Conservation (phyloP, 2,797 vertebrate genomes). For the Tauraco hartlaubi region DNA sequence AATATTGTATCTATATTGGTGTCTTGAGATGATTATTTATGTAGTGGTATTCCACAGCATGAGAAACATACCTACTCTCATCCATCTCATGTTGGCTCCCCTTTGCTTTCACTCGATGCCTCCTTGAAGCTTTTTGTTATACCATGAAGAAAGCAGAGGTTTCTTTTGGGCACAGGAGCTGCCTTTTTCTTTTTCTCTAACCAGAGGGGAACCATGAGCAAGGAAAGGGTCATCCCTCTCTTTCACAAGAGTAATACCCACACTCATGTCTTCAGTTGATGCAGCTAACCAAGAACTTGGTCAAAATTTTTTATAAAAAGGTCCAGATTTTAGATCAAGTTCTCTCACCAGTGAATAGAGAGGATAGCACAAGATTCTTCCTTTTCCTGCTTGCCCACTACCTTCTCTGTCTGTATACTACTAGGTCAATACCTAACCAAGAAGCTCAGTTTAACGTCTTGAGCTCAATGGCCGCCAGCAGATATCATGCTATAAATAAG, state of each 20-base stretch:
- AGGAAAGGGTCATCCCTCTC: neutral
- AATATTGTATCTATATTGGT: fast-evolving
- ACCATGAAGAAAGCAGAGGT: neutral
- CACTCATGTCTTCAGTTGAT: neutral
- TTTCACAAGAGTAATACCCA: neutral
- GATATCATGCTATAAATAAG: neutral
- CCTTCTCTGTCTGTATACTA: neutral
- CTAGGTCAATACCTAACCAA: neutral
- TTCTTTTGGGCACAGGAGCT: neutral
- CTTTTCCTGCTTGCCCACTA: neutral
- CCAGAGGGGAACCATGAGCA: neutral
- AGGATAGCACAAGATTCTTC: neutral
- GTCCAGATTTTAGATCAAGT: neutral
- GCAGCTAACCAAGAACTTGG: fast-evolving
- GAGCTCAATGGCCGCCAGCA: neutral
- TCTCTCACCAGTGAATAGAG: neutral
- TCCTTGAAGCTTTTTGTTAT: neutral
- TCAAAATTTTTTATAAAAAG: neutral
- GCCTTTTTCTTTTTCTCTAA: neutral
- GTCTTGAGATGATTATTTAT: neutral
- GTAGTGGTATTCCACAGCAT: neutral
- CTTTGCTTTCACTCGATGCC: neutral
- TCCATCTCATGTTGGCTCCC: fast-evolving
- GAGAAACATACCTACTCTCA: neutral
- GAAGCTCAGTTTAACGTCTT: neutral